A percentile compares a stretch with the other conserved stretches of the same genome.
These are phyloP conservation scores for Drosophila oshimai DNA, from an alignment of 1,140 invertebrate genomes.

Conservation along the genomic window DNA sequence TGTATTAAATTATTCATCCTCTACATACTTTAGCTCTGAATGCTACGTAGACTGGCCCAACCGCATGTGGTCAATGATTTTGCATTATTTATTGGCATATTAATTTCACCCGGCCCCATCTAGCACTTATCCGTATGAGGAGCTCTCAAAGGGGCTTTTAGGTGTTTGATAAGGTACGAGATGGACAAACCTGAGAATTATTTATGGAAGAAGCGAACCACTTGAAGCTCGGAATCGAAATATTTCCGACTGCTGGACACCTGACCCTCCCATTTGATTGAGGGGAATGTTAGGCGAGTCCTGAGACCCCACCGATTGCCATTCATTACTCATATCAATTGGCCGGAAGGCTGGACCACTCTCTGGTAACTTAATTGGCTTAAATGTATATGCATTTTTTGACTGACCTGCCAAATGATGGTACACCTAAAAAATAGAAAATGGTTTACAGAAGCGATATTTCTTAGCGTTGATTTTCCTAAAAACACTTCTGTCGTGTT, in stretches of 20 bases:
- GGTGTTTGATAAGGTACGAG: conserved; percentile 27
- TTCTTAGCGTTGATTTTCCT: too few species aligned
- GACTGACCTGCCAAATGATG: neutral
- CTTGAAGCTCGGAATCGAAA: conserved; percentile 31
- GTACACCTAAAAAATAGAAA: neutral
- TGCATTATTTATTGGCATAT: conserved; percentile 14
- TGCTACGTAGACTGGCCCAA: neutral
- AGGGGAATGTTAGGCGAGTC: neutral
- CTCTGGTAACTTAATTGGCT: conserved; percentile 39
- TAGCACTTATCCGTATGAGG: conserved; percentile 1
- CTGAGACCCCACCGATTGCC: neutral
- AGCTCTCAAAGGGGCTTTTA: conserved; percentile 1
- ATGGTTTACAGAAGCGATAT: too few species aligned
- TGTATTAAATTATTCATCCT: too few species aligned
- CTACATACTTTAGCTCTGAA: neutral
- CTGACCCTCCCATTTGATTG: neutral
- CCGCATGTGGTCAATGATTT: conserved; percentile 4
- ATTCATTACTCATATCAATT: conserved; percentile 53
- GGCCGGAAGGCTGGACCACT: conserved; percentile 3
- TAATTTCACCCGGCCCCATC: neutral
- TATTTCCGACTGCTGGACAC: neutral
- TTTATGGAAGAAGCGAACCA: conserved; percentile 22
- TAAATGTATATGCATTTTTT: conserved; percentile 36
- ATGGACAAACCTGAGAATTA: conserved; percentile 19
- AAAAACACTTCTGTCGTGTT: too few species aligned